These are phyloP conservation scores for Emydocephalus ijimae DNA, from an alignment of 2,113 vertebrate genomes.

Conservation along the genomic window DNA sequence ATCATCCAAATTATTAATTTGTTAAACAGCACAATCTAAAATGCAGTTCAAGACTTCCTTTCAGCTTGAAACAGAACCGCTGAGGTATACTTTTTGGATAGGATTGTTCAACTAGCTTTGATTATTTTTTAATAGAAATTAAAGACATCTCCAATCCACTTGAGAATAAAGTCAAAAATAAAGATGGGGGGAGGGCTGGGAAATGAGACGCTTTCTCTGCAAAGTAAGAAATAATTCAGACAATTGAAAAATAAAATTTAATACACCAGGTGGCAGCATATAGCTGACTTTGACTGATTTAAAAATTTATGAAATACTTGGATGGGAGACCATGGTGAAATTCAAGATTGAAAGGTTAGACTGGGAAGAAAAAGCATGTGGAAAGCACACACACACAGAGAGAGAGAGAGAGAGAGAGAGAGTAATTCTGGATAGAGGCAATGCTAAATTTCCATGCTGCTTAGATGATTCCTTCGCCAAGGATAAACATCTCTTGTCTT, in stretches of 20 bases:
- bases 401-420: neutral
- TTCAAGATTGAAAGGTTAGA: neutral
- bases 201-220: neutral
- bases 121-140: neutral
- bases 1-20: neutral
- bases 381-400: neutral
- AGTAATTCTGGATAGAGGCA: neutral
- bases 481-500: neutral
- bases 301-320: neutral
- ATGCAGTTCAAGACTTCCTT: neutral
- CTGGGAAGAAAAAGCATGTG: neutral
- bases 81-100: neutral
- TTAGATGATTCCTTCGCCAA: neutral
- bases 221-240: neutral
- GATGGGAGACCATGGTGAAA: neutral
- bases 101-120: neutral
- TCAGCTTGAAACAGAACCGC: neutral
- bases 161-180: neutral
- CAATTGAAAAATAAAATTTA: neutral
- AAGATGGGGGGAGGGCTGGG: neutral
- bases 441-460: neutral
- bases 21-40: neutral
- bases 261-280: neutral
- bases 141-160: neutral
- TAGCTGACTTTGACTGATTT: neutral